Percentiles rank a stretch among this genome's conserved stretches.
These are phyloP conservation scores for Cheilosia pagana DNA, from an alignment of 2,888 invertebrate species.

Conservation along the genomic window DNA sequence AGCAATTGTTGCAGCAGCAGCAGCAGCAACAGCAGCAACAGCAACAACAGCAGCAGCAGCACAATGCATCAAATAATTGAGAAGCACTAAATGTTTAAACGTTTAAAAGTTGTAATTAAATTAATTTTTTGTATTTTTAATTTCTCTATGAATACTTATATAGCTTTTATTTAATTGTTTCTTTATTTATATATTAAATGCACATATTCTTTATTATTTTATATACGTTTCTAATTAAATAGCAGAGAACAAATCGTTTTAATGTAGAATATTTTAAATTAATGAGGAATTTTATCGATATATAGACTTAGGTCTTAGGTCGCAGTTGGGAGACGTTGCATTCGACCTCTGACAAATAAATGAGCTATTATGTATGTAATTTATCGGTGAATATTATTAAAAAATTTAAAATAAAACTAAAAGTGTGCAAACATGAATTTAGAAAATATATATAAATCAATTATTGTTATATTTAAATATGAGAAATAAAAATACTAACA, in stretches of 20 bases:
- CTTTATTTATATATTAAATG: constrained; percentile 38
- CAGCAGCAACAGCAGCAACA: constrained; percentile 78
- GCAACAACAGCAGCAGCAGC: constrained; percentile 77
- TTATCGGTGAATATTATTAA: constrained; percentile 67
- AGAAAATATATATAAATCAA: constrained; percentile 76
- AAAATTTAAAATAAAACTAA: constrained; percentile 54
- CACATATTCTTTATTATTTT: constrained; percentile 48
- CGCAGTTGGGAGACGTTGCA: constrained; percentile 3
- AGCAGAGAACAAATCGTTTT: constrained; percentile 22
- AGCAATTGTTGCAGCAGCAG: constrained; percentile 76
- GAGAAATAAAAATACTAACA: constrained; percentile 77
- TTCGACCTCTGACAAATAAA: constrained; percentile 59
- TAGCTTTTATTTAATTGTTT: constrained; percentile 45
- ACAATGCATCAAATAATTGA: constrained; percentile 72
- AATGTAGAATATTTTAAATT: constrained; percentile 64
- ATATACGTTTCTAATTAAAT: constrained; percentile 1
- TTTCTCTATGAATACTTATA: constrained; percentile 15
- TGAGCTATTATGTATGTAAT: constrained; percentile 59
- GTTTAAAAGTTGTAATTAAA: constrained; percentile 51
- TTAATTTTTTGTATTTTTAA: constrained; percentile 1
- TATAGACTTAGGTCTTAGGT: constrained; percentile 35
- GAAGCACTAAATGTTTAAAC: not conserved
- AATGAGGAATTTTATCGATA: constrained; percentile 23
- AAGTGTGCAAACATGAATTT: constrained; percentile 75
- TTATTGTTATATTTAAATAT: constrained; percentile 76